Percentiles rank a stretch among this genome's conserved stretches.
phyloP scores from a whole-genome alignment of 1,140 invertebrate species.

The Lerema accius region DNA sequence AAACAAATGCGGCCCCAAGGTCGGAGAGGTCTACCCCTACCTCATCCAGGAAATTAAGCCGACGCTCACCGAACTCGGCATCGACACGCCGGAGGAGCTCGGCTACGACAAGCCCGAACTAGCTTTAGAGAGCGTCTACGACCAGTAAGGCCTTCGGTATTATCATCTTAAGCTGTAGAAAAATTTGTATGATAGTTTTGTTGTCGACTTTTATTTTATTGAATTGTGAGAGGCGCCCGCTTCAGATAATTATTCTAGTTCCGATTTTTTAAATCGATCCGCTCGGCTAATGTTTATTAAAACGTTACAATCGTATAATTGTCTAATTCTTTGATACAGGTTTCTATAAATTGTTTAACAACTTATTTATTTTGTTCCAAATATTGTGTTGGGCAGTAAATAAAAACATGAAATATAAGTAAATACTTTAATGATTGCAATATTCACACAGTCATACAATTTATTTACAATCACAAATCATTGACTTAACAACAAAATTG shows the following conservation, averaged over 20 bases:
- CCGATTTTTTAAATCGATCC: slow-evolving; percentile 52
- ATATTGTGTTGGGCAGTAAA: no score
- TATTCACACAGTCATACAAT: slow-evolving; percentile 78
- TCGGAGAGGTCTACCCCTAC: slow-evolving; percentile 94
- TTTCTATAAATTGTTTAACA: no score
- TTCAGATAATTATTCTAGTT: slow-evolving; percentile 53
- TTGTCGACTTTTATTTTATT: slow-evolving; percentile 68
- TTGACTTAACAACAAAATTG: slow-evolving; percentile 79
- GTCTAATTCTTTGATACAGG: slow-evolving; percentile 55
- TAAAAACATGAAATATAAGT: slow-evolving; percentile 52
- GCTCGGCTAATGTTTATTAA: slow-evolving; percentile 68
- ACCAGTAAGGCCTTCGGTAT: slow-evolving; percentile 72
- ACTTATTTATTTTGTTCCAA: no score
- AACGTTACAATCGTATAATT: slow-evolving; percentile 49
- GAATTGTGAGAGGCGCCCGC: slow-evolving; percentile 54
- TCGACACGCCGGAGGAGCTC: slow-evolving; percentile 96
- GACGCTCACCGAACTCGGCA: slow-evolving; percentile 95
- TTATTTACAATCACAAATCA: slow-evolving; percentile 76
- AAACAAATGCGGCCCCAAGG: slow-evolving; percentile 93
- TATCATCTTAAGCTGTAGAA: slow-evolving; percentile 66
- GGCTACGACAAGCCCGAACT: slow-evolving; percentile 99
- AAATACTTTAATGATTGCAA: slow-evolving; percentile 81
- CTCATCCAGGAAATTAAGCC: slow-evolving; percentile 96
- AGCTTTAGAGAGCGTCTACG: slow-evolving; percentile 89
- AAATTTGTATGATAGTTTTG: slow-evolving; percentile 76